Conservation (phyloP, 2,797 vertebrate species). For the Pangasius sanitwongsei region DNA sequence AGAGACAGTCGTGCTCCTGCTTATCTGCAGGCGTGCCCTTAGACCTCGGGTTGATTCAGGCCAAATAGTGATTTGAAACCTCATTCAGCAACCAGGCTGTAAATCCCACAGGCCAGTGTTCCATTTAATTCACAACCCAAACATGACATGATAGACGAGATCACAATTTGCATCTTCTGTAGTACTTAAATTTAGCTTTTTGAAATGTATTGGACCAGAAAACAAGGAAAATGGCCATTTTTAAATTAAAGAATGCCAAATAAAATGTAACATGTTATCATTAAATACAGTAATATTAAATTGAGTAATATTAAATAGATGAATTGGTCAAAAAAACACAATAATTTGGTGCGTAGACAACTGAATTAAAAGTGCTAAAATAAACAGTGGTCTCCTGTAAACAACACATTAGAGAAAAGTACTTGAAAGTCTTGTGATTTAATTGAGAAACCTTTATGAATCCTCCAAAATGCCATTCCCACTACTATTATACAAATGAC, state of each 20-base stretch:
- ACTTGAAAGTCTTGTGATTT: background rate
- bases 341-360: background rate
- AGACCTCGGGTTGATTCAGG: conserved; percentile 19
- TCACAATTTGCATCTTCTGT: background rate
- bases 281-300: background rate
- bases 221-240: background rate
- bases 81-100: background rate
- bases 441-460: background rate
- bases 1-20: conserved; percentile 11
- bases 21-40: conserved; percentile 19
- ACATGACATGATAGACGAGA: background rate
- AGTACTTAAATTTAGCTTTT: background rate
- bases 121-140: background rate
- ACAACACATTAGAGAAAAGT: background rate
- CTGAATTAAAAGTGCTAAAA: background rate
- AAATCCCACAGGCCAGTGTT: background rate
- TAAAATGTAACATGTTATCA: background rate
- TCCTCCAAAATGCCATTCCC: background rate
- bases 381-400: background rate
- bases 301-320: background rate
- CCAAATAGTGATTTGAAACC: conserved; percentile 17
- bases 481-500: background rate
- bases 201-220: background rate
- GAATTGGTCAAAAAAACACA: background rate
- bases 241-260: background rate